These are phyloP conservation scores for Orius insidiosus DNA, from an alignment of 1,140 invertebrate genomes.

Conservation along the genomic window DNA sequence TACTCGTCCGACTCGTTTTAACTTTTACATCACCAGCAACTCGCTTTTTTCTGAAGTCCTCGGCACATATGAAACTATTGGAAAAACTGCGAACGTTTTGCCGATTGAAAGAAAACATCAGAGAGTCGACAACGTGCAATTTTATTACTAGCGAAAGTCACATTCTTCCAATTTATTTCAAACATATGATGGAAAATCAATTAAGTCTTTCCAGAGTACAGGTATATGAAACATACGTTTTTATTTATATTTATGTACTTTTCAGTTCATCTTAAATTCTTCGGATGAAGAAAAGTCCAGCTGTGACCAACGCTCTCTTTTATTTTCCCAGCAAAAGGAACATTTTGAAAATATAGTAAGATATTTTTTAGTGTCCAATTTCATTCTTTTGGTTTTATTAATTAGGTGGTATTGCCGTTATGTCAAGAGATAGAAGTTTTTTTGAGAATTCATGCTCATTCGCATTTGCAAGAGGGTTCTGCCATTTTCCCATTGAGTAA, in stretches of 20 bases:
- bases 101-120: constrained; percentile 38
- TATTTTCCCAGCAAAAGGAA: too few relatives aligned
- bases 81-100: constrained; percentile 42
- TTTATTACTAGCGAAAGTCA: constrained; percentile 71
- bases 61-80: constrained; percentile 33
- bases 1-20: constrained; percentile 47
- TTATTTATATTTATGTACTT: constrained; percentile 1
- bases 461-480: constrained; percentile 58
- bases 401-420: constrained; percentile 30
- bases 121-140: constrained; percentile 47
- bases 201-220: constrained; percentile 39
- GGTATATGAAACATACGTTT: constrained; percentile 19
- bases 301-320: too few relatives aligned
- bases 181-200: constrained; percentile 43
- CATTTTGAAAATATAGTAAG: constrained; percentile 5
- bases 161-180: constrained; percentile 58
- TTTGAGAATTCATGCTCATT: constrained; percentile 73
- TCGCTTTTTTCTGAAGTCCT: constrained; percentile 33
- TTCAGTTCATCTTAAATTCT: constrained; percentile 1
- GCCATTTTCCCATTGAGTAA: too few relatives aligned
- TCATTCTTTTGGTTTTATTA: too few relatives aligned
- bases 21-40: constrained; percentile 40
- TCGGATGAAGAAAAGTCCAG: too few relatives aligned
- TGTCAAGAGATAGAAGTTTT: constrained; percentile 81
- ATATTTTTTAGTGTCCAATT: too few relatives aligned